A percentile compares a stretch with the other conserved stretches of the same genome.
These are phyloP conservation scores for Prionace glauca DNA, from an alignment of 2,797 vertebrate genomes.

Conservation along the genomic window DNA sequence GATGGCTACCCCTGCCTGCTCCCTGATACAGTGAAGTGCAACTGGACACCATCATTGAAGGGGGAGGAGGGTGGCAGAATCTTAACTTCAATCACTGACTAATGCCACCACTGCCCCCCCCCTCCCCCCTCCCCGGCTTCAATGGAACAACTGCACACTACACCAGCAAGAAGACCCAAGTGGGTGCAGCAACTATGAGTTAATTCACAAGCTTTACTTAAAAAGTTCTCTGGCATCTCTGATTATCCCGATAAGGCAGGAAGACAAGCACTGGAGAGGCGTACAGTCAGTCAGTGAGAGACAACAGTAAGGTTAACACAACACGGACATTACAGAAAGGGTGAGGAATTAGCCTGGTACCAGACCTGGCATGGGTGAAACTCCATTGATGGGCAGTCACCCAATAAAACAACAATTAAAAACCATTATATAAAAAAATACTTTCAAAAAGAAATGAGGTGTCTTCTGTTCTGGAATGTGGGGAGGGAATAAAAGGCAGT, in stretches of 20 bases:
- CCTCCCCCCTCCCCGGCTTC: not conserved
- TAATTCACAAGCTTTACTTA: not conserved
- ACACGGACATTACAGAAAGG: not conserved
- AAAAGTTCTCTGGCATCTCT: not conserved
- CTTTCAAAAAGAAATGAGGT: not conserved
- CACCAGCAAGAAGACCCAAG: not conserved
- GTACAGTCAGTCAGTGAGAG: not conserved
- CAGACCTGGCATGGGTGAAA: not conserved
- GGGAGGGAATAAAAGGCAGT: not conserved
- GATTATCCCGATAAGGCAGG: not conserved
- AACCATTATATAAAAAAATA: not conserved
- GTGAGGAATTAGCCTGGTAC: not conserved
- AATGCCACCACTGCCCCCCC: too few relatives aligned
- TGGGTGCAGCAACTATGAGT: not conserved
- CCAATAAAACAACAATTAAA: not conserved
- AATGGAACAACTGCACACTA: not conserved
- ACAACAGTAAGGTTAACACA: too few relatives aligned
- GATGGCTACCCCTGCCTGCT: not conserved
- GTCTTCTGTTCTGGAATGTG: too few relatives aligned
- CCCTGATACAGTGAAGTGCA: not conserved
- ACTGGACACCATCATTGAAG: not conserved
- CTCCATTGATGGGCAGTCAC: not conserved
- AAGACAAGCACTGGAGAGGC: not conserved
- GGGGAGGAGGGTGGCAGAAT: not conserved
- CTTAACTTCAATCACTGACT: not conserved